Evolutionary conservation across 2,113 vertebrate species (phyloP).

Genomic region (Centrocercus urophasianus): DNA sequence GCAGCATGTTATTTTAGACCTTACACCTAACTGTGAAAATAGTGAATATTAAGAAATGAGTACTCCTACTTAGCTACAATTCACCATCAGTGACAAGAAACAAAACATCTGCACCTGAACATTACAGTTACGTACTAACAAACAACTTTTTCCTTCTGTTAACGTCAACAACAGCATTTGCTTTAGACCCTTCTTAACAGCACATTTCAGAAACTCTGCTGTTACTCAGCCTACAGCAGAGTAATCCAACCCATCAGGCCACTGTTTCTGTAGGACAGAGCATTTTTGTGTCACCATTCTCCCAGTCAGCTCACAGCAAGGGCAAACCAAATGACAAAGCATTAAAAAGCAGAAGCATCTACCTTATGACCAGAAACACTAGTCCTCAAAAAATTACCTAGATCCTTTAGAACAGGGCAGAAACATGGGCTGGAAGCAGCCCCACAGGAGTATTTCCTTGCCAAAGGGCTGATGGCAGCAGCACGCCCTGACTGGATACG

Average conservation of each 20-base stretch:
- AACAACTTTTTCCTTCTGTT: not conserved
- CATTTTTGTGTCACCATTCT: not conserved
- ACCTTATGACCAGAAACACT: not conserved
- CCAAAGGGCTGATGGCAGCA: not conserved
- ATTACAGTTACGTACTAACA: not conserved
- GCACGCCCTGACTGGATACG: too few relatives aligned
- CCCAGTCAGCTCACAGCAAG: not conserved
- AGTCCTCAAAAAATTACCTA: not conserved
- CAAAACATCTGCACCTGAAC: not conserved
- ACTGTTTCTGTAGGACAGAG: not conserved
- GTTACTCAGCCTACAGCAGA: not conserved
- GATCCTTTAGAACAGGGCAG: not conserved
- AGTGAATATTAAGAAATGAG: not conserved
- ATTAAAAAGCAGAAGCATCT: not conserved
- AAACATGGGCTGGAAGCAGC: not conserved
- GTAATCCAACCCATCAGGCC: not conserved
- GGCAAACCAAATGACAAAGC: not conserved
- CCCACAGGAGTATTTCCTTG: accelerated
- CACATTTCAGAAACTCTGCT: not conserved
- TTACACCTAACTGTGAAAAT: not conserved
- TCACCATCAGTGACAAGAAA: not conserved
- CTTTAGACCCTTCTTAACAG: not conserved
- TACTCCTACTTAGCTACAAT: not conserved
- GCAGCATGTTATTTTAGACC: not conserved
- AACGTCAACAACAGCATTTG: not conserved